Base-by-base conservation (phyloP, 1,140 invertebrate species). In the Ceratosolen fusciceps region DNA sequence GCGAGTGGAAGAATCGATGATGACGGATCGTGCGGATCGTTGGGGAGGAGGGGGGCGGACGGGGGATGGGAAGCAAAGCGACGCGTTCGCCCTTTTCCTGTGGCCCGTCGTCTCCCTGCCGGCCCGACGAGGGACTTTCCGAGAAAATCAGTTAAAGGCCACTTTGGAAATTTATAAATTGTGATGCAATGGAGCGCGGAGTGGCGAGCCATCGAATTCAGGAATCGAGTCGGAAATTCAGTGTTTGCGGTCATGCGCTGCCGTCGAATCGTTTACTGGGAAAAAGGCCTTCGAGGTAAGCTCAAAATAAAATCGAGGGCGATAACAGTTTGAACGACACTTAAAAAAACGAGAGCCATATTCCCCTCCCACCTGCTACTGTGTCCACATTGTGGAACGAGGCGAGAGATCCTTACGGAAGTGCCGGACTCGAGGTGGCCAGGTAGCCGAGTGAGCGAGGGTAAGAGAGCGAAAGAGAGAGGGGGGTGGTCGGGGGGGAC, bases 161-260 rank as follows among this genome's bases (percentile, higher is more conserved):
- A 56, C n/a, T 56, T 43, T 43, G n/a, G 24, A 56, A 24, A 56
- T 24, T 56, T 56, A 56, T 56, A 24, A 26, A 56, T 62, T 37
- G 60, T 62, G 34, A 37, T 21, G 60, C 60, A 37, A 62, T 34
- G 34, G 14, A 5, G 31, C 26, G 31, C 1, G 26, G 34, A 21
- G 9, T 34, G 31, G 31, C 21, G 8, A 62, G 26, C 31, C 60
- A 62, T 62, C 19, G 60, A 37, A 65, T 37, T n/a, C 31, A 12
- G 26, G 26, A 65, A 65, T 65, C 26, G 31, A 65, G 60, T n/a
- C 16, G 21, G 60, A 65, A 65, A 65, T 65, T 37, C 60, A 65
- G 37, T 37, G 31, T 65, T 65, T 60, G 10, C 29, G 58, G 58
- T 2, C 31, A 31, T n/a, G 31, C 31, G 37, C 34, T 37, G 16